These are phyloP conservation scores for Muscicapa comitata DNA, from an alignment of 2,797 vertebrate species.

Conservation along the genomic window DNA sequence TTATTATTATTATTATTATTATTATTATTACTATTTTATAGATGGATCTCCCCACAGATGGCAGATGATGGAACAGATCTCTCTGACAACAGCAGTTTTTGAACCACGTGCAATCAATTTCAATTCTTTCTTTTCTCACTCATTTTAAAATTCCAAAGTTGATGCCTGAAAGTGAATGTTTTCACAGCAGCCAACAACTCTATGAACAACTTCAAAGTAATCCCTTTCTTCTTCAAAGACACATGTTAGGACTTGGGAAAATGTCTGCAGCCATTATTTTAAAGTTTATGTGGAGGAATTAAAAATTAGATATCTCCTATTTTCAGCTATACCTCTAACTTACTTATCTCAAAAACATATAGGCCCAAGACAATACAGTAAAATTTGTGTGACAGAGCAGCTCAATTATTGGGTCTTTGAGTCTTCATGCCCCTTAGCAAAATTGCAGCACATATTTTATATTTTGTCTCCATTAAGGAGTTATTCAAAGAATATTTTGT, in stretches of 20 bases:
- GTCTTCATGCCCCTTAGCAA: background rate
- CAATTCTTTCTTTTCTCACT: background rate
- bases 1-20: background rate
- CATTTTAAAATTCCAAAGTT: background rate
- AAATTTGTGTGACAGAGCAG: background rate
- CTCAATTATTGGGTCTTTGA: background rate
- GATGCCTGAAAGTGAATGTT: background rate
- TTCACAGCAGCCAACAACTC: background rate
- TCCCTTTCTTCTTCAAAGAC: background rate
- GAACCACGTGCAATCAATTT: background rate
- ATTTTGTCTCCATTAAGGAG: background rate
- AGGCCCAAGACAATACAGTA: background rate
- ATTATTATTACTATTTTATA: background rate
- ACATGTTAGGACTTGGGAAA: background rate
- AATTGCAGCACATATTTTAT: background rate
- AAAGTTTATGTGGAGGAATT: background rate
- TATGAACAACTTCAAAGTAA: background rate
- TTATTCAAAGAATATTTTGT: background rate
- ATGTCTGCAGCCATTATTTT: background rate
- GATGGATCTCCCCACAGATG: background rate
- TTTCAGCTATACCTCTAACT: background rate
- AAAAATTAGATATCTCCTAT: background rate
- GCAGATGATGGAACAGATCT: background rate
- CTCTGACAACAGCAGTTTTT: background rate
- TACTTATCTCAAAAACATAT: background rate